Evolutionary conservation across 2,113 vertebrate genomes (phyloP), one percentile per base, ranked within the genome.

Genomic region (Eurypyga helias): DNA sequence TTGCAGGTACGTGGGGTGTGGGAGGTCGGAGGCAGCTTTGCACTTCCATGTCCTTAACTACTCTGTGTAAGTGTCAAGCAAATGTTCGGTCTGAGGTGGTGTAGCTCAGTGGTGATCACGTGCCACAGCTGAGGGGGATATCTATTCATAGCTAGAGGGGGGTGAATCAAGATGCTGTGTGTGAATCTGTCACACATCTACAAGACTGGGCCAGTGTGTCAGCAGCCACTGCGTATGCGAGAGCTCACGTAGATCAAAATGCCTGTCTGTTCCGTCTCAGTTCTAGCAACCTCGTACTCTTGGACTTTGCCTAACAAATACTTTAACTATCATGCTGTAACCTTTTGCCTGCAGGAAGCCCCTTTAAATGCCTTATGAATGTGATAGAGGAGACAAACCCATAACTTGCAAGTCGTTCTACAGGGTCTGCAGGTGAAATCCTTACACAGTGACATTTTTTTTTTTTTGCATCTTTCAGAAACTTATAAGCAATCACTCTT

Each of bases 121-220:
- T 28, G 19, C 29, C 33, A 61, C 45, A 48, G 2, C 21, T 0
- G 5, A 72, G 80, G 33, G 65, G 38, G 7, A 36, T 14, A 25
- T 43, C 26, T 0, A 0, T 7, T 14, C 17, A 34, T 19, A 14
- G 25, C 26, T 16, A 25, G 45, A 23, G 79, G n/a, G 49, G 31
- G 34, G 31, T 21, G n/a, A 46, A 43, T 11, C 6, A 29, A 62
- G 46, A 16, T 11, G 8, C 0, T 2, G 13, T 13, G 7, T 38
- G 10, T 15, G 52, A 13, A 25, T 29, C 10, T 55, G 8, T 76
- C 36, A 17, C 17, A 3, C 25, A 17, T 3, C 26, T 49, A 5
- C 34, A 34, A 48, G 69, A 46, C 45, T 60, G 34, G 26, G 15
- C 36, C 31, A 9, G 5, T 10, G 31, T 14, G 51, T 76, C 0